Evolutionary conservation across 2,888 invertebrate species (phyloP).

Genomic region (Glaucopsyche alexis): DNA sequence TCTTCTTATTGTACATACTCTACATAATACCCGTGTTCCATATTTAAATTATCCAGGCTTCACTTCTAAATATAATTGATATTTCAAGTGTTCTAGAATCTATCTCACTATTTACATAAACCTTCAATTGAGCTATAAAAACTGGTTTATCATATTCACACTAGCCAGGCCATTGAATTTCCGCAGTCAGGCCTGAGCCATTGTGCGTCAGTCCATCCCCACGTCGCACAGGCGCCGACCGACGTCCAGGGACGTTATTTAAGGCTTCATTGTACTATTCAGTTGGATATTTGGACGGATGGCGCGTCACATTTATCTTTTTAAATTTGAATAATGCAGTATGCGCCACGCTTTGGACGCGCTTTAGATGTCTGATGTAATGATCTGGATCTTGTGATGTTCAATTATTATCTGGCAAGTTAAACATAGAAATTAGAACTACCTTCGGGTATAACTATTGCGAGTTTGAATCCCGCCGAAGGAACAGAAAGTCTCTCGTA

Average conservation of each 20-base stretch:
- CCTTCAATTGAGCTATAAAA: slow-evolving; percentile 35
- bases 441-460: too few relatives aligned
- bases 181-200: slow-evolving; percentile 62
- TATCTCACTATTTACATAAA: neutral
- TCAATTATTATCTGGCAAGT: neutral
- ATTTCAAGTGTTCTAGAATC: neutral
- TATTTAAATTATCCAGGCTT: too few relatives aligned
- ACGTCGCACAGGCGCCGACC: slow-evolving; percentile 71
- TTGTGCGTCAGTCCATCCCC: slow-evolving; percentile 71
- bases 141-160: slow-evolving; percentile 57
- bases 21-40: too few relatives aligned
- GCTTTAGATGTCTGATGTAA: slow-evolving; percentile 35
- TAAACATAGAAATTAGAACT: neutral
- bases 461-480: too few relatives aligned
- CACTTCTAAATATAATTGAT: neutral
- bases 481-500: too few relatives aligned
- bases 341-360: slow-evolving; percentile 38
- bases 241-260: slow-evolving; percentile 72
- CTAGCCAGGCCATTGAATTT: slow-evolving; percentile 58
- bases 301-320: slow-evolving; percentile 58
- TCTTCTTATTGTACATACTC: too few relatives aligned
- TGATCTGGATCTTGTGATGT: neutral
- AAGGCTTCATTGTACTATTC: slow-evolving; percentile 72
- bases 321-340: slow-evolving; percentile 44
- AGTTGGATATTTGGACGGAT: slow-evolving; percentile 66